phyloP scores from a whole-genome alignment of 2,888 invertebrate species.

The Mellilla xanthometata region DNA sequence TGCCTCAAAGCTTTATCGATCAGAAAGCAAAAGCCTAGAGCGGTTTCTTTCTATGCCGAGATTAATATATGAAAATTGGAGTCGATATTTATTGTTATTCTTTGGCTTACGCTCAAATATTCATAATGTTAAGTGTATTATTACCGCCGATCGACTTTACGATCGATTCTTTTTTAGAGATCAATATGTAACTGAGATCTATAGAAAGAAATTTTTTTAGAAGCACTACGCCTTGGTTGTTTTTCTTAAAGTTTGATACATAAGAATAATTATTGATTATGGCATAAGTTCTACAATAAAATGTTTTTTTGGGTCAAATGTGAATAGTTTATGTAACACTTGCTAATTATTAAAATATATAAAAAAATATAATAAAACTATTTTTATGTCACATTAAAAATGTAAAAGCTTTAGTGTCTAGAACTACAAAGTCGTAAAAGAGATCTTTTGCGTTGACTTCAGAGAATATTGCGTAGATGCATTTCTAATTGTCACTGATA shows the following conservation, averaged over 20 bases:
- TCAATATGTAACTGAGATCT: constrained; percentile 2
- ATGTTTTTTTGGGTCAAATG: too few relatives aligned
- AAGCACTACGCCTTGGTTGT: constrained; percentile 2
- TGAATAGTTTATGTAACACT: too few relatives aligned
- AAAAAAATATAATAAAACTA: too few relatives aligned
- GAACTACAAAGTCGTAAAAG: too few relatives aligned
- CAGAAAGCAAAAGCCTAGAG: constrained; percentile 29
- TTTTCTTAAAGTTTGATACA: constrained; percentile 1
- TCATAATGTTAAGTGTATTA: constrained; percentile 52
- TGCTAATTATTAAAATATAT: too few relatives aligned
- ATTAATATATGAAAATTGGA: constrained; percentile 64
- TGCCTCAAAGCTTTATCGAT: not conserved
- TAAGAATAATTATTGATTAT: too few relatives aligned
- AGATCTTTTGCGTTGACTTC: too few relatives aligned
- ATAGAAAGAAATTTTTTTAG: constrained; percentile 1
- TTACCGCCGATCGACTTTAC: constrained; percentile 29
- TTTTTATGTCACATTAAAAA: too few relatives aligned
- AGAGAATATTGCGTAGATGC: too few relatives aligned
- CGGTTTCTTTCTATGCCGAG: constrained; percentile 41
- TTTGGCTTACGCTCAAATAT: constrained; percentile 61
- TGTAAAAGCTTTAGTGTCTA: too few relatives aligned
- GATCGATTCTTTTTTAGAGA: constrained; percentile 16
- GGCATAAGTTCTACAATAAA: too few relatives aligned
- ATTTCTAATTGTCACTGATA: too few relatives aligned
- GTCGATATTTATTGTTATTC: constrained; percentile 49